Evolutionary conservation across 2,113 vertebrate species (phyloP), one percentile per base, ranked within the genome.

Genomic region (Oriolus oriolus): DNA sequence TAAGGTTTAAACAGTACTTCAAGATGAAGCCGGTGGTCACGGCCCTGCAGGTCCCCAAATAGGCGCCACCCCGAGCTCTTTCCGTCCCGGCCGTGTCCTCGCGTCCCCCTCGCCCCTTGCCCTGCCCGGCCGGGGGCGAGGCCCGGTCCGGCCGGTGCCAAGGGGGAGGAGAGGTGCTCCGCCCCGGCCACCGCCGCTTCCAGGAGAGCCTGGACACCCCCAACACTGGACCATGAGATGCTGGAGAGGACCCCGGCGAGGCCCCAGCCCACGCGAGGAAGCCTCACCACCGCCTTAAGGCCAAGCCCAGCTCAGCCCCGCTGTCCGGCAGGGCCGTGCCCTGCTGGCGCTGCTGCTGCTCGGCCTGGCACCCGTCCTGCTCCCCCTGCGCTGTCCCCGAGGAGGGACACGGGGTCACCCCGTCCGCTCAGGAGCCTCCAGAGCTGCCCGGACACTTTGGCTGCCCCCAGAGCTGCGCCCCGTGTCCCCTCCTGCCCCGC

Each of bases 1-100:
- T 99, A 84, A 98, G 99, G 91, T 99, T 99, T 97, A 98, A 99
- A 96, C 98, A 99, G 91, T 99, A 99, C 98, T 99, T 99, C 96
- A 98, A 98, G 97, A 99, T 98, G 98, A 99, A 99, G 97, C 99
- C 99, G 23, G 96, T 97, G n/a, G 98, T 99, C 96, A 97, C 98
- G 80, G 98, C 99, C 87, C 98, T 99, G 92, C 98, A 99, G 97
- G 95, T 98, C 95, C 98, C 98, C 66, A 98, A 99, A 90, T 99
- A 98, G 99, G 73, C 0, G 2, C 53, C 63, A 14, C 74, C 92
- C 93, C 35, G 81, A 90, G 33, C 59, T 95, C 45, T 63, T 63
- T 64, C 88, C 69, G 80, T 87, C 41, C 75, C 64, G 44, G 89
- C 84, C 88, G 52, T 17, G 1, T 30, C 90, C 95, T 78, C 7